Percentiles rank a stretch among this genome's conserved stretches.
Evolutionary conservation across 2,797 vertebrate genomes (phyloP).

Genomic region (Poeciliopsis presidionis): DNA sequence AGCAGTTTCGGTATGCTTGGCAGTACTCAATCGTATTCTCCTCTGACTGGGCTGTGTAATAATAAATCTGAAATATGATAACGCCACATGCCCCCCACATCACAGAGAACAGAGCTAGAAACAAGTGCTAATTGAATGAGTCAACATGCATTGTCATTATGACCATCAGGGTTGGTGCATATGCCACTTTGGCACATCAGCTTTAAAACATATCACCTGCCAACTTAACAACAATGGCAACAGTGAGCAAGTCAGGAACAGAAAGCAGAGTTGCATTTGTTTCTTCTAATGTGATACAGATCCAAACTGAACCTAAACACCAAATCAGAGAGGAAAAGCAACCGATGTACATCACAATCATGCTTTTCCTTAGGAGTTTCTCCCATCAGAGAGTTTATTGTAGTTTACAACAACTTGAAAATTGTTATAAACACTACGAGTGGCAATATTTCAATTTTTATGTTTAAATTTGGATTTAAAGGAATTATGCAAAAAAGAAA

Average conservation of each 20-base stretch:
- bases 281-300: conserved; percentile 45
- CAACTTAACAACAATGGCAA: conserved; percentile 48
- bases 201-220: conserved; percentile 42
- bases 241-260: conserved; percentile 46
- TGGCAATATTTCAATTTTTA: conserved; percentile 34
- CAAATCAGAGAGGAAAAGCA: conserved; percentile 33
- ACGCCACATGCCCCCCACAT: conserved; percentile 59
- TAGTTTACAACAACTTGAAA: conserved; percentile 20
- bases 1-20: conserved; percentile 57
- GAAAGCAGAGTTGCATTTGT: conserved; percentile 52
- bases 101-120: conserved; percentile 67
- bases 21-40: conserved; percentile 64
- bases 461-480: conserved; percentile 37
- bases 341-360: conserved; percentile 49
- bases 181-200: conserved; percentile 64
- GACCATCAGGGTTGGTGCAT: conserved; percentile 50
- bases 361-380: conserved; percentile 43
- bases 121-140: conserved; percentile 66
- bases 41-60: conserved; percentile 42
- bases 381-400: conserved; percentile 37
- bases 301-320: conserved; percentile 45
- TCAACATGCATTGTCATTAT: conserved; percentile 66
- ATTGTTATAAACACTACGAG: not conserved
- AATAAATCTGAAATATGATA: conserved; percentile 61
- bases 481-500: conserved; percentile 6